Base-by-base conservation (phyloP, 1,140 invertebrate species). In the Pogonomyrmex californicus region DNA sequence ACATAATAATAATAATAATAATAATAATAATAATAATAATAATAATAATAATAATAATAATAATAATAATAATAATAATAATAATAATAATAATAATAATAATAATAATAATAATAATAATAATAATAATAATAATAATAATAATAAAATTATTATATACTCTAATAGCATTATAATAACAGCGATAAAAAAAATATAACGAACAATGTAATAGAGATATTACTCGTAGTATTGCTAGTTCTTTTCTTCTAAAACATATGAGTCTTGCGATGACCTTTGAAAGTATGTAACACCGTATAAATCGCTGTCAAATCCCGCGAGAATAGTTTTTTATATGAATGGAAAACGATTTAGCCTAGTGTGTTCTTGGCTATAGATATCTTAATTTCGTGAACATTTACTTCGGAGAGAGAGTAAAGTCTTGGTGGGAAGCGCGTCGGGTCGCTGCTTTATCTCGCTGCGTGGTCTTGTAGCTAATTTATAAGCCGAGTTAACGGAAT, bases 381-480 rank as follows among this genome's bases (percentile, higher is more conserved):
- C 91, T 93, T 93, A 90, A 93, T 93, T 93, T 89, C 75, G 86
- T 92, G 79, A 90, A 90, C 87, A 91, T 93, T 91, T 86, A 86
- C 73, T n/a, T 81, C 81, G 87, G 75, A 81, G 89, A 90, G 85
- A 86, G 81, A 87, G 36, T 71, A 62, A n/a, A 82, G 83, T 65
- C 75, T 49, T 51, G 79, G 41, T 63, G 73, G 78, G 73, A 85
- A 88, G 75, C 75, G 73, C 87, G 60, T 44, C 66, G 73, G 71
- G 56, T 47, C 9, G 66, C 44, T 62, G 49, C 73, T 88, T 93
- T 93, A 94, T 94, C 93, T 94, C 56, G 83, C 68, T 23, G 23
- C 88, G 81, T 89, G 86, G 82, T 90, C 92, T 93, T 91, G 92
- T 92, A 92, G 88, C 92, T 94, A 93, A 94, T 94, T 94, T 94